Percentiles rank a stretch among this genome's conserved stretches.
These are phyloP conservation scores for Oxytorus armatus DNA, from an alignment of 2,888 invertebrate genomes.

Conservation along the genomic window DNA sequence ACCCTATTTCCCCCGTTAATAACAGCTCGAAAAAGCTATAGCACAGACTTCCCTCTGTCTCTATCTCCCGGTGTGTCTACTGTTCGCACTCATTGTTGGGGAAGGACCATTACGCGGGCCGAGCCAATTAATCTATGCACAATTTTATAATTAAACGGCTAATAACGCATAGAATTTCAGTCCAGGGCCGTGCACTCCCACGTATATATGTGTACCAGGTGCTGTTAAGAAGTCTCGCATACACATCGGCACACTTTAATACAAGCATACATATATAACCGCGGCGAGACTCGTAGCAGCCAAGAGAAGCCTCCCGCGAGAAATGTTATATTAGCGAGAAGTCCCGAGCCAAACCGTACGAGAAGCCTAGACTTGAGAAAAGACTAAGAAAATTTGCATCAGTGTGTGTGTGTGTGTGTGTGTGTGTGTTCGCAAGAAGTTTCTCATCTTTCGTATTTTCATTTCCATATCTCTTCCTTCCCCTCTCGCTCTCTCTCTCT, in stretches of 20 bases:
- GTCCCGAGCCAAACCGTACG: neutral
- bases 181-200: conserved; percentile 83
- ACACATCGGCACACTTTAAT: conserved; percentile 41
- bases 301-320: neutral
- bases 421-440: conserved; percentile 15
- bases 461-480: conserved; percentile 40
- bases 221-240: conserved; percentile 16
- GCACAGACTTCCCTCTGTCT: neutral
- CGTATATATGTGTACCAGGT: conserved; percentile 70
- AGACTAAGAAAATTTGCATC: conserved; percentile 18
- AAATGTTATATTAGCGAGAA: conserved; percentile 36
- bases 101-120: conserved; percentile 79
- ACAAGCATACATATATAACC: conserved; percentile 12
- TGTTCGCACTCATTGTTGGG: conserved; percentile 78
- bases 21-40: conserved; percentile 68
- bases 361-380: conserved; percentile 26
- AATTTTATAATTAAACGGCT: conserved; percentile 84
- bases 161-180: conserved; percentile 84
- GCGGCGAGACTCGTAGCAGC: conserved; percentile 19
- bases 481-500: conserved; percentile 38
- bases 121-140: conserved; percentile 84
- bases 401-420: too few relatives aligned
- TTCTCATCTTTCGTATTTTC: conserved; percentile 51
- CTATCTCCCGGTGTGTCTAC: conserved; percentile 57
- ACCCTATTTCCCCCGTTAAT: too few relatives aligned